Conservation (phyloP, 2,113 vertebrate genomes). For the Marcusenius ussheri region DNA sequence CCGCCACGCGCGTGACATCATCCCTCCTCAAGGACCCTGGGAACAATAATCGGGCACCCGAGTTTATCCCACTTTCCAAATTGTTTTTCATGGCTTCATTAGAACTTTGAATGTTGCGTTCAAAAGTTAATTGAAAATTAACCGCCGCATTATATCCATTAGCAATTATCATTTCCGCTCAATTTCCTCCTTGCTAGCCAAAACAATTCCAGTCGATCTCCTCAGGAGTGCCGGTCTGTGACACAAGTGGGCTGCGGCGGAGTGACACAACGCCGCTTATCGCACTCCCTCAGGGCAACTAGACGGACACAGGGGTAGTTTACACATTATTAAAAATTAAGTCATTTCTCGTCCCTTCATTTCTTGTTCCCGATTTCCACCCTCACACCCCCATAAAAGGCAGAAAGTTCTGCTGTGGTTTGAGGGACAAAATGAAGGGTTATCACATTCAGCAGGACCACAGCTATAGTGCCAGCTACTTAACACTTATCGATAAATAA, state of each 20-base stretch:
- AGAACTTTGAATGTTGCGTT: slow-evolving; percentile 26
- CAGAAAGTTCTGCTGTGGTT: neutral
- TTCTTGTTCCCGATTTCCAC: neutral
- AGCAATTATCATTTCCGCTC: slow-evolving; percentile 24
- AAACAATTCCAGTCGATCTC: slow-evolving; percentile 15
- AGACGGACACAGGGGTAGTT: slow-evolving; percentile 13
- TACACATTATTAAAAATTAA: neutral
- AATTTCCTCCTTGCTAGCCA: slow-evolving; percentile 27
- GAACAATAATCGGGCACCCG: neutral
- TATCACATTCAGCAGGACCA: neutral
- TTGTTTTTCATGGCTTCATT: slow-evolving; percentile 24
- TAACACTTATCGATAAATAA: neutral
- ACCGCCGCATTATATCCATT: slow-evolving; percentile 36
- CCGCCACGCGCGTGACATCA: slow-evolving; percentile 20
- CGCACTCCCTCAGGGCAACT: neutral
- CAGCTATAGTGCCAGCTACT: neutral
- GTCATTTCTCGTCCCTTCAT: neutral
- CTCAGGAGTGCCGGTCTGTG: neutral
- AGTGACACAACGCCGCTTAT: slow-evolving; percentile 4
- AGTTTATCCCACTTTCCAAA: slow-evolving; percentile 15
- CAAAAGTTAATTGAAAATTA: slow-evolving; percentile 34
- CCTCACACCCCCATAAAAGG: neutral
- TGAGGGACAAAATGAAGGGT: neutral
- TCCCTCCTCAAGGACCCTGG: slow-evolving; percentile 14
- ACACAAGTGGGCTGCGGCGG: slow-evolving; percentile 30